phyloP scores from a whole-genome alignment of 2,113 vertebrate genomes.

The Apus apus region DNA sequence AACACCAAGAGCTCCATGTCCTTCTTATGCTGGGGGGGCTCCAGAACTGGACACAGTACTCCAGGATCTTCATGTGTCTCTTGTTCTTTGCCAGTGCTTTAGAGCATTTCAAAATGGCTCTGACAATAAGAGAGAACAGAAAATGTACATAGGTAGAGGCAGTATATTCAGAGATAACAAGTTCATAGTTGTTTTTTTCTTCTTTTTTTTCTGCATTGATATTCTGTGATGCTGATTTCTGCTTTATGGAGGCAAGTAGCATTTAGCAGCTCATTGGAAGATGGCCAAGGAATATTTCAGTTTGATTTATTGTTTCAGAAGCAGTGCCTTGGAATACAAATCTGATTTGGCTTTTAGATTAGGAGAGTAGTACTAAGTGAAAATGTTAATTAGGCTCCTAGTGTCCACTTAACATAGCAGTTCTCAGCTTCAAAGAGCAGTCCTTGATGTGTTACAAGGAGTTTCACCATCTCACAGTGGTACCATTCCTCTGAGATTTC shows the following conservation, averaged over 20 bases:
- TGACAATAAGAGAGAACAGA: neutral
- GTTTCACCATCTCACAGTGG: neutral
- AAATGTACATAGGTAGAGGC: neutral
- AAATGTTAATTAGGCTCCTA: neutral
- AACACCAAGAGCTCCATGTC: too few species aligned
- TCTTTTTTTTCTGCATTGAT: neutral
- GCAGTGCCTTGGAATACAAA: neutral
- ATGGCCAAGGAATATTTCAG: neutral
- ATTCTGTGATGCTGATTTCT: neutral
- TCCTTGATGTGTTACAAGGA: neutral
- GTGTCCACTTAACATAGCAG: neutral
- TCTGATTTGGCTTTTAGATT: neutral
- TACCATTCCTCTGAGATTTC: neutral
- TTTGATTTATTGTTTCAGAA: constrained; percentile 21
- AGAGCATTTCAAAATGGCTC: neutral
- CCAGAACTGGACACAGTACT: too few species aligned
- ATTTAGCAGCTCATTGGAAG: neutral
- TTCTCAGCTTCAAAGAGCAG: neutral
- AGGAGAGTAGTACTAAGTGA: neutral
- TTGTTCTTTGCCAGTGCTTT: neutral
- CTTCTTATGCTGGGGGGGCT: too few species aligned
- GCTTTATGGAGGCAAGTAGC: neutral
- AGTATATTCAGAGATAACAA: neutral
- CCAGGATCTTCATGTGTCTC: neutral
- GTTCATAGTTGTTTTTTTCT: neutral